These are phyloP conservation scores for Melospiza georgiana DNA, from an alignment of 2,113 vertebrate species.

Conservation along the genomic window DNA sequence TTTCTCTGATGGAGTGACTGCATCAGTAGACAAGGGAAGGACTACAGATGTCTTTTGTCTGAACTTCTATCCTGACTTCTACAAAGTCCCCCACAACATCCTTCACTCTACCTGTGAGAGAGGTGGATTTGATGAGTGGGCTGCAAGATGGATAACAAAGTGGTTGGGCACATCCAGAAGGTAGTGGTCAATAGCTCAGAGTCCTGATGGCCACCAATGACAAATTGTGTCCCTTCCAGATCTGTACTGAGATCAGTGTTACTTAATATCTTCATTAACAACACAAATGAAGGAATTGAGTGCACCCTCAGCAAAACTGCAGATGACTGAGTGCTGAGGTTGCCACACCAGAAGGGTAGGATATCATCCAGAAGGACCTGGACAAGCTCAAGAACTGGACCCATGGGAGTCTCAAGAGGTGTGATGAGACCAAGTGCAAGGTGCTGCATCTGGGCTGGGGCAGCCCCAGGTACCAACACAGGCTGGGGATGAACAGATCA, in stretches of 20 bases:
- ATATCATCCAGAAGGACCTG: not conserved
- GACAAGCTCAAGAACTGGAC: not conserved
- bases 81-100: too few species aligned
- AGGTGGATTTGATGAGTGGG: not conserved
- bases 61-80: not conserved
- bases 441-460: not conserved
- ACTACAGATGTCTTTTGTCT: not conserved
- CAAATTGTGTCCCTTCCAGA: not conserved
- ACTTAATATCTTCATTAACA: not conserved
- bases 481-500: not conserved
- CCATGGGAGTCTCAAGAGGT: not conserved
- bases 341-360: not conserved
- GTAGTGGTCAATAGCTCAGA: not conserved
- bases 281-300: not conserved
- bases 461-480: not conserved
- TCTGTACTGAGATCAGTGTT: not conserved
- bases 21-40: not conserved
- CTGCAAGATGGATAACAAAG: not conserved
- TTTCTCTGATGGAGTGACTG: not conserved
- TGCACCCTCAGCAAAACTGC: not conserved
- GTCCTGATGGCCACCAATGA: not conserved
- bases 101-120: not conserved
- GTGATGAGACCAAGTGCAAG: not conserved
- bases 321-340: not conserved
- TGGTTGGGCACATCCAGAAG: not conserved